Evolutionary conservation across 1,140 invertebrate genomes (phyloP), one percentile per base, ranked within the genome.

Genomic region (Heliconius melpomene): DNA sequence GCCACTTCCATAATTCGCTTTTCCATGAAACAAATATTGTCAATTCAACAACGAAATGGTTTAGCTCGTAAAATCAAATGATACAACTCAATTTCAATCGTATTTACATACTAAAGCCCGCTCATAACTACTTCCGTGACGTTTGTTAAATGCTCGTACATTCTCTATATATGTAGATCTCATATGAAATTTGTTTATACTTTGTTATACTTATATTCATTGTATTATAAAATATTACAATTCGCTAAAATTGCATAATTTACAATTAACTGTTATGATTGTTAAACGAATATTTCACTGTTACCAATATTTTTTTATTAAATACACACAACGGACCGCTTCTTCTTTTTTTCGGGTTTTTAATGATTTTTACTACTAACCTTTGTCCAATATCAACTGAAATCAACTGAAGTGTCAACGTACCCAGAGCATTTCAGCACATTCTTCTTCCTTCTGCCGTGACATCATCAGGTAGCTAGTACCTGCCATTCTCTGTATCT

Each of bases 1-100:
- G 26, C 23, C 60, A 66, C 60, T 16, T 66, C 60, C 60, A 66
- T 16, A 5, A 29, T 29, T 7, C 11, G 0, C 60, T 66, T 66
- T 16, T 66, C 60, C 26, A 66, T 66, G 60, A 29, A 70, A 70
- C 60, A 66, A 77, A 77, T 66, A 77, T 29, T 77, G 26, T 50
- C 75, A 66, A 77, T 77, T 70, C 75, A 70, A 77, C 75, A 71
- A 77, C 66, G 66, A 70, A 77, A 66, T 40, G 75, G 57, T 26
- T 77, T 77, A 77, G 57, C 75, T 71, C 75, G 75, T 77, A 77
- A 77, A 77, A 77, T 77, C 38, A 77, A 77, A 77, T 50, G 75
- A 77, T 77, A 77, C 57, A 77, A 77, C 75, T 46, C 60, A 66
- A 77, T 77, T 77, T 70, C 75, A 70, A 46, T 77, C 75, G 75